Percentiles rank a stretch among this genome's conserved stretches.
Conservation (phyloP, 2,797 vertebrate species). For the Anabacerthia variegaticeps region DNA sequence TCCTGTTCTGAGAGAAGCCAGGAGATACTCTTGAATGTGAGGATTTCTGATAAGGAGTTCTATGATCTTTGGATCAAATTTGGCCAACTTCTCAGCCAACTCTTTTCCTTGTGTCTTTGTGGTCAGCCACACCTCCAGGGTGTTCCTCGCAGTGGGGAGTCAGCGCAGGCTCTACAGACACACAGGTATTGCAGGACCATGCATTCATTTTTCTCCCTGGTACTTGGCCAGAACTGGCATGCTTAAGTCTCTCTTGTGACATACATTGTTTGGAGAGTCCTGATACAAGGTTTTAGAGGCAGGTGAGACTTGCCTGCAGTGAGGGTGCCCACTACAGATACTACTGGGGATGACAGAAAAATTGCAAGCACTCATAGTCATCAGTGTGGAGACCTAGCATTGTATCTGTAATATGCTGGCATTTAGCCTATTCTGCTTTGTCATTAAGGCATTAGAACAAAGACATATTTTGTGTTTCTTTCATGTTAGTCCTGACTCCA, state of each 20-base stretch:
- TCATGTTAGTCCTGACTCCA: neutral
- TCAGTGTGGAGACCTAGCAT: neutral
- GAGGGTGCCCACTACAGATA: neutral
- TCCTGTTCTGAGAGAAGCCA: neutral
- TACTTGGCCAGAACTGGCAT: neutral
- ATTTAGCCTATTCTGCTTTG: neutral
- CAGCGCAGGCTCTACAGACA: neutral
- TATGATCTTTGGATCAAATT: neutral
- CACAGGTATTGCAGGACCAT: neutral
- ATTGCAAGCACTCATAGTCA: neutral
- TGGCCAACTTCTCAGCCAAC: neutral
- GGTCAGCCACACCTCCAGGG: neutral
- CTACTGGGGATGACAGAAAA: neutral
- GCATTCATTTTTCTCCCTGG: neutral
- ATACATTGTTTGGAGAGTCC: neutral
- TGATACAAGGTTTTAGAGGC: neutral
- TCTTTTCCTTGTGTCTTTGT: neutral
- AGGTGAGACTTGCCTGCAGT: neutral
- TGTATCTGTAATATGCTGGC: neutral
- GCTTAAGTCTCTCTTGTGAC: neutral
- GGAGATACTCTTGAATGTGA: neutral
- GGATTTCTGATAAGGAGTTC: neutral
- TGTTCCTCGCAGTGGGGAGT: neutral
- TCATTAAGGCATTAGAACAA: neutral
- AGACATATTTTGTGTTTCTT: neutral